phyloP scores from a whole-genome alignment of 2,113 vertebrate species.

The Lagopus muta region DNA sequence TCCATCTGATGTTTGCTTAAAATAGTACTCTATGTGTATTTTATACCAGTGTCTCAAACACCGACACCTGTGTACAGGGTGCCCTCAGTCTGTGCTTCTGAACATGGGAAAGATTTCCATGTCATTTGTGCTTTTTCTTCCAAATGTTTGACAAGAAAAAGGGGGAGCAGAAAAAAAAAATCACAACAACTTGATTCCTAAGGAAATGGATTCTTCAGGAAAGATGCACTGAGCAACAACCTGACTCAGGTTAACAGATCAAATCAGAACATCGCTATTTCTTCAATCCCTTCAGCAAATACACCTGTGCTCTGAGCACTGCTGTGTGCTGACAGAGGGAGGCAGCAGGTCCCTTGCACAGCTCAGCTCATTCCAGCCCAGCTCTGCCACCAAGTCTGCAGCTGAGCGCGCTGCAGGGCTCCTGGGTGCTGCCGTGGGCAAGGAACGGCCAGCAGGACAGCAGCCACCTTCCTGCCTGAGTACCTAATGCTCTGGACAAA shows the following conservation, averaged over 20 bases:
- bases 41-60: neutral
- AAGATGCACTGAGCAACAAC: rapidly evolving
- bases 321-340: neutral
- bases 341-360: neutral
- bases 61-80: neutral
- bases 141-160: neutral
- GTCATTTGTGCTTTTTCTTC: neutral
- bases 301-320: neutral
- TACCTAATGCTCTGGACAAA: neutral
- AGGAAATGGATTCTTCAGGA: neutral
- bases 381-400: neutral
- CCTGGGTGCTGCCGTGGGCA: neutral
- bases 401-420: neutral
- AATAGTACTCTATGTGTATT: neutral
- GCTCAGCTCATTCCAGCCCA: rapidly evolving
- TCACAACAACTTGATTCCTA: neutral
- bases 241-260: neutral
- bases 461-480: neutral
- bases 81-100: neutral
- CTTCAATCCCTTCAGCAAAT: neutral
- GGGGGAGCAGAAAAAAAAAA: neutral
- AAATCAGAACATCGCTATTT: neutral
- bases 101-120: neutral
- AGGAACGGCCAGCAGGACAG: neutral
- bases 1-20: neutral